Evolutionary conservation across 1,140 invertebrate genomes (phyloP), one percentile per base, ranked within the genome.

Genomic region (Brachionus rotundiformis): DNA sequence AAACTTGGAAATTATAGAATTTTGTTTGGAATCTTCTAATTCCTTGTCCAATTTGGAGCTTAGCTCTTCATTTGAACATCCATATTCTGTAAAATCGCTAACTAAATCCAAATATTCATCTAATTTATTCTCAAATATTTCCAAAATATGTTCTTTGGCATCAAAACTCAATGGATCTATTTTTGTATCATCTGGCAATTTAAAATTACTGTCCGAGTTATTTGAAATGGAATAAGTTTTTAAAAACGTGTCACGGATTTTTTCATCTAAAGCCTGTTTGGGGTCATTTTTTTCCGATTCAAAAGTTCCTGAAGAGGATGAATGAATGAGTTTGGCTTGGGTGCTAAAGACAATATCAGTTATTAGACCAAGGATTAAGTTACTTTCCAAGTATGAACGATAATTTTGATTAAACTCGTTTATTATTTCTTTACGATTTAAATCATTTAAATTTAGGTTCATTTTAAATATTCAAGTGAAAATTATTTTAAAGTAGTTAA

Each of bases 351-450:
- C n/a, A 23, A 47, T 25, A 29, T 73, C 68, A 1, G 5, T 73
- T 8, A 73, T 23, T 3, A 73, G 7, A 44, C 41, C 44, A 13
- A 73, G 19, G 13, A 73, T 25, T 3, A 44, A 27, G 5, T 73
- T 41, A 73, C 44, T 73, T 44, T 73, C 68, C 13, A 73, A 41
- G 11, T 73, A 73, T 1, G 25, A 25, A 41, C 68, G 68, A 73
- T 73, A 73, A 23, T 73, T 73, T 44, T 73, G 68, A 44, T 73
- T 73, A 25, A 73, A 73, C 7, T 73, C 68, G 11, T 73, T 73
- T 8, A 73, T 11, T 19, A 73, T 44, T 44, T 73, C 68, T 44
- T 73, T 73, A 44, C 68, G 33, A 41, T 41, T 44, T 25, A 25
- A 25, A 44, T 44, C 33, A 31, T 65, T 33, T 4, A 33, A 54